Conservation (phyloP, 2,113 vertebrate genomes). For the Perognathus longimembris region DNA sequence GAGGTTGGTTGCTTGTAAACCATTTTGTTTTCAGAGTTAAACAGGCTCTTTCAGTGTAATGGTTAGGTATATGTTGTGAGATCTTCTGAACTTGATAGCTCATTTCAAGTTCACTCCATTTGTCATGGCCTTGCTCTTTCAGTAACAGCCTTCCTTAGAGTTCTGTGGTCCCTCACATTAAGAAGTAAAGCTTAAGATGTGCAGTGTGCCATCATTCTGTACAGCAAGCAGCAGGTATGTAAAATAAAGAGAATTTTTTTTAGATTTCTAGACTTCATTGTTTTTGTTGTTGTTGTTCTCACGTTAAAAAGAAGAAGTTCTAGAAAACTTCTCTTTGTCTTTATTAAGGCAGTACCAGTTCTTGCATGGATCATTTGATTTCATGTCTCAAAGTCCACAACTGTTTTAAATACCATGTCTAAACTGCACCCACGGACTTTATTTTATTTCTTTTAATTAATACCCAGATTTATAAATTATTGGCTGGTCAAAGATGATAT, state of each 20-base stretch:
- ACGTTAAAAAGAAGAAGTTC: neutral
- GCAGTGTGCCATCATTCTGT: neutral
- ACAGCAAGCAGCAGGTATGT: neutral
- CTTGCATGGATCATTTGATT: neutral
- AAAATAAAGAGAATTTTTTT: neutral
- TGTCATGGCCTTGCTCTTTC: constrained; percentile 55
- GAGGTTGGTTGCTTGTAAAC: constrained; percentile 34
- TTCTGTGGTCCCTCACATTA: accelerated
- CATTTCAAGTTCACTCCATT: constrained; percentile 41
- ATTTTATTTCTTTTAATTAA: constrained; percentile 57
- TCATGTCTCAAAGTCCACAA: neutral
- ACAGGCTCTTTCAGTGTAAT: constrained; percentile 12
- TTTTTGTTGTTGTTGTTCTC: neutral
- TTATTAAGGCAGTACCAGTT: neutral
- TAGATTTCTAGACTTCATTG: neutral
- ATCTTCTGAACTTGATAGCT: neutral
- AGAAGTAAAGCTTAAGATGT: neutral
- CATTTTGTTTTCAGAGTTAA: constrained; percentile 52
- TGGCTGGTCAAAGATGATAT: constrained; percentile 65
- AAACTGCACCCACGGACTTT: neutral
- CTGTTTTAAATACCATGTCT: constrained; percentile 5
- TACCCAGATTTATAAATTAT: constrained; percentile 53
- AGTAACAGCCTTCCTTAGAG: neutral
- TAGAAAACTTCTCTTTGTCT: neutral
- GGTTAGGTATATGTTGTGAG: neutral